Base-by-base conservation (phyloP, 2,113 vertebrate genomes). In the Tenebrosternarchus preto region DNA sequence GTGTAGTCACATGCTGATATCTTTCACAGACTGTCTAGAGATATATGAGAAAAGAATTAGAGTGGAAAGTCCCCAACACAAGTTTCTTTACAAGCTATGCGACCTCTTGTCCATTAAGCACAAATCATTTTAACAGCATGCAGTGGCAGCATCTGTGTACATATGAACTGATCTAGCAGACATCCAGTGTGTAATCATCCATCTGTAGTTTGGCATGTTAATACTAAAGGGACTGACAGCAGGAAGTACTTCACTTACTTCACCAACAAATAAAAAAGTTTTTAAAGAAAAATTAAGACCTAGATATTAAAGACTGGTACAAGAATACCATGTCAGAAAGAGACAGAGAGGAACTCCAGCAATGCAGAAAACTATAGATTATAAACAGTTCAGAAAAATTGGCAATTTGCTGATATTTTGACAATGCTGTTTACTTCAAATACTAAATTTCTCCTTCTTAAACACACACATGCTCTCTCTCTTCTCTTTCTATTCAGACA, bases 21-120 rank as follows among this genome's bases (percentile, higher is more conserved):
- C 24, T 81, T 75, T 77, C 36, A 71, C 73, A 81, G 75, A 22
- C 67, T 61, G 36, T 31, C 66, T 71, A 57, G 11, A 67, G 70
- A 56, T 68, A 29, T 43, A 31, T 57, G 27, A 76, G 57, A 72
- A 80, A 83, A n/a, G 19, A 71, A 69, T 85, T 67, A 64, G 19
- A 61, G 60, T 81, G 84, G 84, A 85, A 85, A 85, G 78, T 83
- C 84, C 81, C 84, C 24, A 67, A 69, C 75, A 74, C 69, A 77
- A 69, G 43, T 75, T 73, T 72, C 36, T 63, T 57, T 61, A 75
- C 73, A 29, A 69, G 55, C 29, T 68, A 33, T 57, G 61, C 33
- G 68, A 80, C 77, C 76, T 72, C 36, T 17, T 9, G 78, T 74
- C 59, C 27, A 60, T 74, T 36, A 70, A 43, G 27, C 77, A 61